Conservation (phyloP, 1,140 invertebrate species). For the Lepidostoma basale region DNA sequence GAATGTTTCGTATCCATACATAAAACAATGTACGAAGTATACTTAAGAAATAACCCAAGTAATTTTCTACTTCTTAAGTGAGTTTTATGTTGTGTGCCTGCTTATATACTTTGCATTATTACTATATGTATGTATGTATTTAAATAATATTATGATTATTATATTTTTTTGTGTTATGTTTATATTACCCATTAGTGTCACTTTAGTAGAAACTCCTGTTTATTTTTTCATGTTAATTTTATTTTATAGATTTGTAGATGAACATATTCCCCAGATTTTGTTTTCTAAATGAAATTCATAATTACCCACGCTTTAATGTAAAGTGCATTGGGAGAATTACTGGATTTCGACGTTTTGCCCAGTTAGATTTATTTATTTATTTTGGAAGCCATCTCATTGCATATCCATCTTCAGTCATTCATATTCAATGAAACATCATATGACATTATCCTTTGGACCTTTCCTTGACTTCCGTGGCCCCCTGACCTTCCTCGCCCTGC, state of each 20-base stretch:
- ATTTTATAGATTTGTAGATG: too few species aligned
- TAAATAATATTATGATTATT: too few species aligned
- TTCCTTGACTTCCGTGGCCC: constrained; percentile 19
- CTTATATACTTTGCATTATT: not conserved
- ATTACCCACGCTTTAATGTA: not conserved
- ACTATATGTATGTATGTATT: not conserved
- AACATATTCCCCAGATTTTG: not conserved
- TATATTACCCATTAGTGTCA: not conserved
- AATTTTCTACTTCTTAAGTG: too few species aligned
- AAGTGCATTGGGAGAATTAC: not conserved
- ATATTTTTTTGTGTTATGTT: not conserved
- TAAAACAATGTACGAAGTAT: too few species aligned
- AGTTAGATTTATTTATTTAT: constrained; percentile 29
- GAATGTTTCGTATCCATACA: too few species aligned
- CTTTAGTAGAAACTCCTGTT: too few species aligned
- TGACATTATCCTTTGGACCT: constrained; percentile 22
- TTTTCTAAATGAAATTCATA: not conserved
- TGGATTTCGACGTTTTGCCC: not conserved
- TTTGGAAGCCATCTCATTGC: constrained; percentile 24
- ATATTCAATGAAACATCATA: constrained; percentile 24
- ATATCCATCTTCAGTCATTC: constrained; percentile 28
- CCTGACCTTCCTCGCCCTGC: not conserved
- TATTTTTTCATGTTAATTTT: too few species aligned
- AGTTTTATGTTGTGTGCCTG: not conserved
- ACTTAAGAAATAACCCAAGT: too few species aligned